Conservation (phyloP, 2,888 invertebrate species). For the Melieria omissa region DNA sequence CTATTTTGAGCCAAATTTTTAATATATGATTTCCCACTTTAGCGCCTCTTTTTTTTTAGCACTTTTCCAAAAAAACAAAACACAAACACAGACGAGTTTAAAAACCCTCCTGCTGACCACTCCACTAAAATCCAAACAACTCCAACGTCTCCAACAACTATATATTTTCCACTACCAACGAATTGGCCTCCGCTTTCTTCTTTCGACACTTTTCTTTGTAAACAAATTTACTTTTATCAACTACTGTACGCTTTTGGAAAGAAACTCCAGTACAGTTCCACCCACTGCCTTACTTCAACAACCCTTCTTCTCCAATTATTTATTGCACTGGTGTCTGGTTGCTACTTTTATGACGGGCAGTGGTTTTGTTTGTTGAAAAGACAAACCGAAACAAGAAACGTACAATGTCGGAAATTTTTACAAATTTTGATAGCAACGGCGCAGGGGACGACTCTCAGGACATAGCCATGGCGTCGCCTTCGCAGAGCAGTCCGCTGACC, state of each 20-base stretch:
- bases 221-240: constrained; percentile 10
- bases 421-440: constrained; percentile 64
- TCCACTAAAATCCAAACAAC: constrained; percentile 3
- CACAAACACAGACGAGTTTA: constrained; percentile 1
- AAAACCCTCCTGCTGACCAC: background rate
- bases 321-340: too few relatives aligned
- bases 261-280: constrained; percentile 1
- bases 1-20: too few relatives aligned
- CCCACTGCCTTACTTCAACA: constrained; percentile 1
- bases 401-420: constrained; percentile 65
- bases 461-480: constrained; percentile 64
- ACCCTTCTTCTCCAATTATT: too few relatives aligned
- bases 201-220: constrained; percentile 4
- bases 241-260: background rate
- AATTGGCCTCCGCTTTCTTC: background rate
- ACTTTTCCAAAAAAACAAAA: constrained; percentile 10
- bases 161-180: too few relatives aligned
- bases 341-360: too few relatives aligned
- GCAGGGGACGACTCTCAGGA: constrained; percentile 55
- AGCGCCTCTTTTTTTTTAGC: background rate
- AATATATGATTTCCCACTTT: background rate
- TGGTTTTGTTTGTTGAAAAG: background rate
- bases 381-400: constrained; percentile 41
- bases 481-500: constrained; percentile 63
- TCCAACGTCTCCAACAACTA: background rate